Evolutionary conservation across 2,113 vertebrate genomes (phyloP), one percentile per base, ranked within the genome.

Genomic region (Craseonycteris thonglongyai): DNA sequence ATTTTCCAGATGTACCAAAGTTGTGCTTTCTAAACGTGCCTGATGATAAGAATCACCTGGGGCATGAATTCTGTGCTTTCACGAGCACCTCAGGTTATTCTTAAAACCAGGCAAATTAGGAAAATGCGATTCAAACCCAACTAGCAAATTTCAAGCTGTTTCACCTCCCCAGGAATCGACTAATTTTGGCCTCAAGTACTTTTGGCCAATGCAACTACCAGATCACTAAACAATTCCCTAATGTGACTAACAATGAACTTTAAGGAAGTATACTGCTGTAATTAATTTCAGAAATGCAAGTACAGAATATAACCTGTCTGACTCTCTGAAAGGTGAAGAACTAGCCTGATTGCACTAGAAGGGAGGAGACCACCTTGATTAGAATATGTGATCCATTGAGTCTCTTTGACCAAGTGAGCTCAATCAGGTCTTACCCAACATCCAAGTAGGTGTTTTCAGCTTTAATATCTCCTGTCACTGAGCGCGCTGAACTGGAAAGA

Each of bases 111-210:
- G 35, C 22, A 66, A 91, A 75, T 40, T 30, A 35, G 26, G 88
- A 87, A 90, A 93, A 86, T 24, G 68, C 54, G 51, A 61, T 78
- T 88, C 56, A 76, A 76, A 66, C 28, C 76, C 71, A 95, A 76
- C 76, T 92, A 63, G 24, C 38, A 85, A 58, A 82, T 81, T 88
- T 91, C 63, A 93, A 94, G 66, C 69, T 87, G 78, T 78, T 78
- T 94, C 61, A 79, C 59, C 66, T 93, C 33, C 61, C 82, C 79
- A 26, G 2, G 63, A 86, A 26, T 30, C 83, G 78, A 90, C 86
- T 93, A 88, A 93, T 95, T 93, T 71, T 75, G 89, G 47, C 51
- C 79, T 91, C 22, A 75, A 82, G 86, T 82, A 88, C 54, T 96
- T 96, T 89, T 88, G 85, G 63, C 82, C 75, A 91, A 69, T 0